Base-by-base conservation (phyloP, 2,797 vertebrate genomes). In the Anabacerthia variegaticeps region DNA sequence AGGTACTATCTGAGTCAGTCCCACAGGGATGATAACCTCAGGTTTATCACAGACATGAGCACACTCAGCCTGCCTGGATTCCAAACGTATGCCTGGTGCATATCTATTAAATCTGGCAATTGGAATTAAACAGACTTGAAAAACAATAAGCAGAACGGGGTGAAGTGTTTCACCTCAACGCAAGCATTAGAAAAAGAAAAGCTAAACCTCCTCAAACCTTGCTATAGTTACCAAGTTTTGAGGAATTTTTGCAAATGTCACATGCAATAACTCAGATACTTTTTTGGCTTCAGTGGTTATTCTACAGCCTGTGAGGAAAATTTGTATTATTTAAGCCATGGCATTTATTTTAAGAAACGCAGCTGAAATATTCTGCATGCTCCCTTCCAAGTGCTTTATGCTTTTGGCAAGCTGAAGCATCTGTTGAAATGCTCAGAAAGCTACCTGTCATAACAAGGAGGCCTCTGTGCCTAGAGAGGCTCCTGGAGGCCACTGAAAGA, bases 311-410 rank as follows among this genome's bases (percentile, higher is more conserved):
- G 46, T 41, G 39, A 96, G 83, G 73, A 96, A 96, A 96, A 94
- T 69, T 82, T 96, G 89, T 89, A 96, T 96, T 97, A 97, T 96
- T 97, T 95, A 96, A 96, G 88, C n/a, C 62, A 44, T 0, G 0
- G 49, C 67, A 76, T 90, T 96, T 95, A 92, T 94, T 96, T 95
- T 94, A 92, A 95, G 92, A 79, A 94, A 95, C 3, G 0, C 7
- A 8, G 89, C 28, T 95, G 91, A 88, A 96, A 93, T 85, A 75
- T 46, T 79, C 90, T 77, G 32, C 17, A 6, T 4, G 19, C 30
- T 84, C 30, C 30, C 14, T 81, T 79, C 81, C 88, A 56, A 28
- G 43, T 7, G 18, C 44, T 85, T 93, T 63, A 88, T 68, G 94
- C 79, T 95, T 95, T 89, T 67, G 95, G 95, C 96, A 84, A 6